phyloP scores from a whole-genome alignment of 2,888 invertebrate genomes.

The Gari tellinella region DNA sequence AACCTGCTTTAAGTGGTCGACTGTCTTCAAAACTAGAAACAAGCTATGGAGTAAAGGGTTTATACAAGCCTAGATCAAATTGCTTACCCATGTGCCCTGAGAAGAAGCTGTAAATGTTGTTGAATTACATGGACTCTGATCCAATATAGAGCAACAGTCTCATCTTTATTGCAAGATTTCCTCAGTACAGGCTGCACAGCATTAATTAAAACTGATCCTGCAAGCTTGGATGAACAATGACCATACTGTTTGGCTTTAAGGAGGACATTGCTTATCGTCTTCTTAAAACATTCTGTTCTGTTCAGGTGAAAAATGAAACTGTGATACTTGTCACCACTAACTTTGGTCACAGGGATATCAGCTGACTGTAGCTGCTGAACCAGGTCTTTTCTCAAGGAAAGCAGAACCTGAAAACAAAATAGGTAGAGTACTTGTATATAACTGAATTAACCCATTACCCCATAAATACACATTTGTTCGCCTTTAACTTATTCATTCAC shows the following conservation, averaged over 20 bases:
- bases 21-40: too few species aligned
- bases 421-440: too few species aligned
- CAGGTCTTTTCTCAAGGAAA: slow-evolving; percentile 2
- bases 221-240: too few species aligned
- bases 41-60: too few species aligned
- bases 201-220: not conserved
- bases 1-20: too few species aligned
- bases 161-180: not conserved
- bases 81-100: slow-evolving; percentile 63
- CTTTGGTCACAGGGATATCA: not conserved
- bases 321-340: slow-evolving; percentile 13
- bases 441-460: too few species aligned
- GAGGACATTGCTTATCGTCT: not conserved
- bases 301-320: slow-evolving; percentile 4
- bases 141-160: not conserved
- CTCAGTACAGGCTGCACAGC: not conserved
- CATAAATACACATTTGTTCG: too few species aligned
- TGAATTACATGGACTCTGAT: slow-evolving; percentile 25
- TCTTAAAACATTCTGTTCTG: slow-evolving; percentile 3
- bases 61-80: too few species aligned
- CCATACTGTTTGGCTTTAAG: too few species aligned
- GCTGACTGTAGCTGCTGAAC: not conserved
- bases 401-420: too few species aligned
- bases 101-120: slow-evolving; percentile 53
- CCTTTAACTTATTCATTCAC: too few species aligned